Conservation (phyloP, 2,797 vertebrate species). For the Sebastes iracundus region DNA sequence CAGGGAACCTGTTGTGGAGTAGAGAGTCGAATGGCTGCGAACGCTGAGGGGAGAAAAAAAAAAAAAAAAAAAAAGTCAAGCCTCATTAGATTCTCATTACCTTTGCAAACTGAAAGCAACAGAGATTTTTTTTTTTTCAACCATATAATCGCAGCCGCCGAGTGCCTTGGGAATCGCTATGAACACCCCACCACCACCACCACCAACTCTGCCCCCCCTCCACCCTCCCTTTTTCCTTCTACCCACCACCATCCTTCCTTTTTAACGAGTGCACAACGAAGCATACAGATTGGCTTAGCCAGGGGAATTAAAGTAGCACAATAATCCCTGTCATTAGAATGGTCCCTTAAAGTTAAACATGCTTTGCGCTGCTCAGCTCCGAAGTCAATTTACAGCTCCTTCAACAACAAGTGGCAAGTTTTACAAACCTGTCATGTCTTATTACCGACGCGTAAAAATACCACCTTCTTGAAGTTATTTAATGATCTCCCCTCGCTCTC, state of each 20-base stretch:
- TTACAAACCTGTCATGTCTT: constrained; percentile 76
- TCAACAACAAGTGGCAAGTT: constrained; percentile 78
- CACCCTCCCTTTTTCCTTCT: constrained; percentile 18
- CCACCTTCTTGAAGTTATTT: constrained; percentile 54
- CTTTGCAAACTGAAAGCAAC: constrained; percentile 90
- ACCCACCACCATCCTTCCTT: constrained; percentile 61
- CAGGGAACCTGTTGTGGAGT: constrained; percentile 61
- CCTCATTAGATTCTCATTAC: constrained; percentile 97
- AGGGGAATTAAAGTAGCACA: constrained; percentile 86
- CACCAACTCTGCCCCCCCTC: background rate
- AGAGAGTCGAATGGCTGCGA: constrained; percentile 40
- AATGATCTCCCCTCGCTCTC: constrained; percentile 17
- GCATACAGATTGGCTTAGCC: constrained; percentile 84
- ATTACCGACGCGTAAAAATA: constrained; percentile 64
- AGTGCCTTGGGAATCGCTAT: constrained; percentile 86
- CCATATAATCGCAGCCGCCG: constrained; percentile 84
- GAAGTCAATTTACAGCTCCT: constrained; percentile 81
- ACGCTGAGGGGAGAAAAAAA: constrained; percentile 10
- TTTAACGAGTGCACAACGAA: constrained; percentile 88
- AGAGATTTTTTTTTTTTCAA: constrained; percentile 77
- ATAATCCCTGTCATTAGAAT: constrained; percentile 88
- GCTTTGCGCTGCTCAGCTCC: constrained; percentile 78
- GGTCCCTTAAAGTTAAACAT: constrained; percentile 89
- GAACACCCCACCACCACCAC: constrained; percentile 44
- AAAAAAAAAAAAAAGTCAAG: constrained; percentile 83